Base-by-base conservation (phyloP, 2,888 invertebrate species). In the Brachylomia viminalis region DNA sequence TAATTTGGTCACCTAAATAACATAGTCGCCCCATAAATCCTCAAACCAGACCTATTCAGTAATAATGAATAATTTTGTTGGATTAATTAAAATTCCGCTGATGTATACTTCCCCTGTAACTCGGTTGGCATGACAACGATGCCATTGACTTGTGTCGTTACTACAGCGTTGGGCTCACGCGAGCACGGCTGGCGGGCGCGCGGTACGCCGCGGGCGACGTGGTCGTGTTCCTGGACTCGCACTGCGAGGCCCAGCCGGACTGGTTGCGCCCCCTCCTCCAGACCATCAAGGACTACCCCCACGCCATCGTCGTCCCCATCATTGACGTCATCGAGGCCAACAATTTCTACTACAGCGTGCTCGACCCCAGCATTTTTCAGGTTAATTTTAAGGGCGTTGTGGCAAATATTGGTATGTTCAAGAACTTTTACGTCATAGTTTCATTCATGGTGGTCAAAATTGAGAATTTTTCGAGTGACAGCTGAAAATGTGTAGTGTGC, bases 311-410 rank as follows among this genome's bases (percentile, higher is more conserved):
- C 72, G 98, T 99, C 89, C 99, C 99, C 65, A 98, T 99, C 88
- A 99, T 99, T 86, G 99, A 99, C 95, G 98, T 98, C 75, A 99
- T 99, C 88, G 98, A 98, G 92, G 98, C 98, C 82, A 97, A 97
- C 85, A 98, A 97, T 68, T 97, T 99, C 93, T 97, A 97, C 90
- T 98, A 98, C 94, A 97, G 97, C 87, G 97, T 97, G n/a, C 96
- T 93, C 94, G 97, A 97, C 86, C 93, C 96, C 45, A 93, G 92
- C 83, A 93, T 84, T 33, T 97, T 97, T 85, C 96, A 97, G 95
- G 96, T 96, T 82, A 74, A 81, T 76, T 68, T 75, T 58, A 62
- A 62, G 27, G 62, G 66, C 54, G 61, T 54, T 69, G 79, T 79
- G 76, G 77, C 74, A 81, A 70, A 56, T 78, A 81, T 74, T 81